Base-by-base conservation (phyloP, 2,888 invertebrate species). In the Scrobipalpa atriplicella region DNA sequence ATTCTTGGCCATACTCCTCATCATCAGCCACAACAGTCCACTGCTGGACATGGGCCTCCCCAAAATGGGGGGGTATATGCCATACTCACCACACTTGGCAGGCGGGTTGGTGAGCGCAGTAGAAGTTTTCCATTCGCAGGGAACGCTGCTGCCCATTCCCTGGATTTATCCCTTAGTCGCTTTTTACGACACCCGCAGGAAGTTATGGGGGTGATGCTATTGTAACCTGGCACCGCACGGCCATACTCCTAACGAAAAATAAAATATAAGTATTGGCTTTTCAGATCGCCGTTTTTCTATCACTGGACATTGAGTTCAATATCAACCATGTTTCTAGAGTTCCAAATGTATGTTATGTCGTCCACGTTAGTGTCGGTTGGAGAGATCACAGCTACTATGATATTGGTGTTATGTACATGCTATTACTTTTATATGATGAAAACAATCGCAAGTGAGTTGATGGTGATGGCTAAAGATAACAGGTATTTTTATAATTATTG, bases 281-380 rank as follows among this genome's bases (percentile, higher is more conserved):
- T 29, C 58, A 58, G 58, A 13, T 58, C 58, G 5, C 58, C 13
- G 36, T 58, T 58, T 58, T 58, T 58, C 36, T 58, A 36, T 36
- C 36, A 21, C n/a, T 58, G 58, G 58, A 58, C 61, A 62, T 7
- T 62, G 39, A 41, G 61, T 5, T 36, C 58, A 0, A 58, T 58
- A 5, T 1, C 11, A 11, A 36, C 36, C 21, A 58, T 58, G 58
- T 58, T 29, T 11, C 13, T 58, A n/a, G 58, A 58, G 36, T 58
- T 58, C 58, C 58, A 58, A n/a, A 10, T 36, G 9, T 58, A 29
- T 36, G 58, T 58, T 10, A 36, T 58, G 58, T 29, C n/a, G 0
- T 58, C 29, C 5, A 58, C n/a, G 36, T 6, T 3, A 38, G 36
- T 58, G 29, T n/a, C 58, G 36, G 7, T 58, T 13, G n/a, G 7